phyloP scores from a whole-genome alignment of 1,140 invertebrate species.

The Cotesia glomerata region DNA sequence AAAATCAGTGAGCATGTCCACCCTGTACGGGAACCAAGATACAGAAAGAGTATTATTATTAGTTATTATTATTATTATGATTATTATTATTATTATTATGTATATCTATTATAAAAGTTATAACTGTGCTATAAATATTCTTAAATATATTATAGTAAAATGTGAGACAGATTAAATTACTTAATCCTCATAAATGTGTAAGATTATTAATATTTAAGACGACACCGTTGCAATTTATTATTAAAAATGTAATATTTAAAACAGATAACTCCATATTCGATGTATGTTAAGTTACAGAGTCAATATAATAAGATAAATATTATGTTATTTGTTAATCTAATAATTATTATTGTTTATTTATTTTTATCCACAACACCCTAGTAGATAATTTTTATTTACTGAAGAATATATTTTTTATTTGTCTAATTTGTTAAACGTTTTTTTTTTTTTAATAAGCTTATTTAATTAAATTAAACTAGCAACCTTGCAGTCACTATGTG shows the following conservation, averaged over 20 bases:
- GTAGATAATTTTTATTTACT: too few relatives aligned
- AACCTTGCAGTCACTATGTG: too few relatives aligned
- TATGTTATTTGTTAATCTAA: conserved; percentile 18
- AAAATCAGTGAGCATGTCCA: background rate
- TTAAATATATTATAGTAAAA: background rate
- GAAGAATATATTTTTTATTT: too few relatives aligned
- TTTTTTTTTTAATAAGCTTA: too few relatives aligned
- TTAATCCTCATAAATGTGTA: conserved; percentile 47
- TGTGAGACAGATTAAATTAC: conserved; percentile 31
- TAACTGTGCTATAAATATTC: background rate
- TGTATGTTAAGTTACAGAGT: conserved; percentile 61
- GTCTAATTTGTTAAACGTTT: too few relatives aligned
- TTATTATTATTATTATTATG: background rate
- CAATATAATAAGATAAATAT: conserved; percentile 55
- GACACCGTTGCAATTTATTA: conserved; percentile 49
- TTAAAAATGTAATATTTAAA: background rate
- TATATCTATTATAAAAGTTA: background rate
- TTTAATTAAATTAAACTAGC: too few relatives aligned
- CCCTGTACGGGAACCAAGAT: too few relatives aligned
- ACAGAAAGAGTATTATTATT: background rate
- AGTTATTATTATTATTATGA: background rate
- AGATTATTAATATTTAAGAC: conserved; percentile 41
- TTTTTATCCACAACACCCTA: conserved; percentile 1
- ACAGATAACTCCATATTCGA: conserved; percentile 52
- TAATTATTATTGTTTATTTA: background rate